Base-by-base conservation (phyloP, 1,140 invertebrate species). In the Nymphalis io region DNA sequence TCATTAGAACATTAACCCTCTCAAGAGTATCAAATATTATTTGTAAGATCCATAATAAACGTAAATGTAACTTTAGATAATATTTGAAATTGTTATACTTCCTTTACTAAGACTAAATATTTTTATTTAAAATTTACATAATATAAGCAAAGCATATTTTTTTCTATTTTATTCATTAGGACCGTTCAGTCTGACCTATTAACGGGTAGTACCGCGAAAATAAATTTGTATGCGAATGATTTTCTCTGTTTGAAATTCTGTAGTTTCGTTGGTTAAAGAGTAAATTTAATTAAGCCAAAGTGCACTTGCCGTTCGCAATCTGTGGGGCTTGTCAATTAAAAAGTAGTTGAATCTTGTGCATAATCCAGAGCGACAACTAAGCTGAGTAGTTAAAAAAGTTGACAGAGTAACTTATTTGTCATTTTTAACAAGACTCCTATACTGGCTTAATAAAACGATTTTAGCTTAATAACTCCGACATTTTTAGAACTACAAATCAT, bases 221-320 rank as follows among this genome's bases (percentile, higher is more conserved):
- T 20, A 51, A 51, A 46, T 46, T 42, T 16, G 44, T 16, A 33
- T 33, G 27, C 44, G n/a, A 46, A 46, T 46, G n/a, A 20, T 63
- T 64, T 53, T 64, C 27, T 53, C 46, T 20, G 20, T 13, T 53
- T 21, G 38, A 40, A 73, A 64, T 46, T 79, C 70, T 40, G 55
- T 57, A 69, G 74, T 78, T 82, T 69, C 72, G 73, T 68, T 73
- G 62, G 68, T 66, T 80, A 78, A 82, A 55, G 78, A 82, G 79
- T 79, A 79, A 80, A 84, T 87, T 87, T 84, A 85, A 85, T 87
- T 87, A 83, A 85, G 75, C 76, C 75, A 55, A 80, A 83, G 81
- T 78, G 80, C 68, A 74, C 74, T 80, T 84, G 77, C 74, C 75
- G 58, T 82, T 79, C 82, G 79, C 81, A 80, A 81, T 85, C 77